A percentile compares a stretch with the other conserved stretches of the same genome.
These are phyloP conservation scores for Saguinus imperator DNA, from an alignment of 2,113 vertebrate genomes.

Conservation along the genomic window DNA sequence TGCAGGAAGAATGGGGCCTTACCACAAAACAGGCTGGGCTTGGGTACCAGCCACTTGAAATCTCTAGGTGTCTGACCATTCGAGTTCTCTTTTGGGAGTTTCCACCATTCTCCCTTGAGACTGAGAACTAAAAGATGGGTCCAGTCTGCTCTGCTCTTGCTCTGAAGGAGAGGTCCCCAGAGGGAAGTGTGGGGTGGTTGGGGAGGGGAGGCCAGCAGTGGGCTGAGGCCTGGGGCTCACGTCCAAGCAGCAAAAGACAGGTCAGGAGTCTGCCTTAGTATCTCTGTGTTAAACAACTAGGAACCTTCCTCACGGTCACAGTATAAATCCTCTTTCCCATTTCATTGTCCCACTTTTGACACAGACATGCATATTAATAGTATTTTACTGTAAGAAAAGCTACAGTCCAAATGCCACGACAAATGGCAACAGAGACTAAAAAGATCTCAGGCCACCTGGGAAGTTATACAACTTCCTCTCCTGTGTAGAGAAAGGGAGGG, in stretches of 20 bases:
- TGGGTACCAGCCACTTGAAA: no score
- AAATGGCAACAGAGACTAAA: background rate
- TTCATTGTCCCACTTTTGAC: background rate
- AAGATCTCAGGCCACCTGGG: background rate
- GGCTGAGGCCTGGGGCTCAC: no score
- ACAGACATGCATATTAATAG: background rate
- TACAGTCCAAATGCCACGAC: background rate
- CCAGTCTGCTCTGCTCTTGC: background rate
- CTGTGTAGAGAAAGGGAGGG: background rate
- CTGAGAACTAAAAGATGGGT: no score
- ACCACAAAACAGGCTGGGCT: background rate
- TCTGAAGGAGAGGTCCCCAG: fast-evolving
- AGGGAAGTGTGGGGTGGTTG: no score
- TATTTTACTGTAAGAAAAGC: background rate
- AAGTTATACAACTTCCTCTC: background rate
- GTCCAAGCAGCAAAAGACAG: no score
- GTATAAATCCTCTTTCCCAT: background rate
- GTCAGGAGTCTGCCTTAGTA: background rate
- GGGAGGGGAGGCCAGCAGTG: background rate
- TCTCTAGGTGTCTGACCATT: background rate
- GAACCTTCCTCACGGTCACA: background rate
- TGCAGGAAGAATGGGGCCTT: background rate
- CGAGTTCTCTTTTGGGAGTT: background rate
- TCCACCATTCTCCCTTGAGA: no score
- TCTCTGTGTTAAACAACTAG: background rate